Percentiles rank a stretch among this genome's conserved stretches.
Conservation (phyloP, 2,888 invertebrate genomes). For the Pyralis farinalis region DNA sequence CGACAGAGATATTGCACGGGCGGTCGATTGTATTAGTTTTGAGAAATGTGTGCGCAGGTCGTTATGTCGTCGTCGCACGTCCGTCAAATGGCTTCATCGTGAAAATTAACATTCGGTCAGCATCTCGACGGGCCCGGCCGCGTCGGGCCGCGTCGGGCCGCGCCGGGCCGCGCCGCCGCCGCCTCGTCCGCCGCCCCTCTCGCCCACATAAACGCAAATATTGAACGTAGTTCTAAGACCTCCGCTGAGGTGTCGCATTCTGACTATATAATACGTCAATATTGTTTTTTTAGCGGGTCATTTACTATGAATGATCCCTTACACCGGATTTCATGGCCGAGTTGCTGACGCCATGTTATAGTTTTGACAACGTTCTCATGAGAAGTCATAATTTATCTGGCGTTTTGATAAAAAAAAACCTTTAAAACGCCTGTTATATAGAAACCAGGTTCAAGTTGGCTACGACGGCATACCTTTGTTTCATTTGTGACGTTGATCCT, state of each 20-base stretch:
- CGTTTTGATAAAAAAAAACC: too few species aligned
- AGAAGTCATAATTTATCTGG: too few species aligned
- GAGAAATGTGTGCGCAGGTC: conserved; percentile 58
- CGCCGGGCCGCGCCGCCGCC: conserved; percentile 21
- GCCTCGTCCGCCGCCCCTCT: conserved; percentile 25
- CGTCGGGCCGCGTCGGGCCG: conserved; percentile 20
- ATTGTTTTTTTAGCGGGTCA: conserved; percentile 28
- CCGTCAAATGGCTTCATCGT: conserved; percentile 71
- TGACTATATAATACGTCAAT: conserved; percentile 36
- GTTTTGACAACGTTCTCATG: too few species aligned
- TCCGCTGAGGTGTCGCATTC: conserved; percentile 61
- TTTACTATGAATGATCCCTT: neutral
- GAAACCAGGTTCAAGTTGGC: too few species aligned
- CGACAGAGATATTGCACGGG: conserved; percentile 54
- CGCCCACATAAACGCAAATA: conserved; percentile 56
- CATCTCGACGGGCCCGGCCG: conserved; percentile 38
- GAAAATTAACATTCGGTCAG: conserved; percentile 73
- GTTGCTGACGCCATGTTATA: too few species aligned
- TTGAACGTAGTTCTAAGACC: conserved; percentile 59
- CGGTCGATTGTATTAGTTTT: conserved; percentile 55
- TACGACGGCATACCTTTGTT: too few species aligned
- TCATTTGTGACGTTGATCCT: too few species aligned
- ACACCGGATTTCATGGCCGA: neutral
- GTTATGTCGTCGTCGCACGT: conserved; percentile 63
- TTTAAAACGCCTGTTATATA: too few species aligned